Evolutionary conservation across 2,888 invertebrate genomes (phyloP).

Genomic region (Maniola hyperantus): DNA sequence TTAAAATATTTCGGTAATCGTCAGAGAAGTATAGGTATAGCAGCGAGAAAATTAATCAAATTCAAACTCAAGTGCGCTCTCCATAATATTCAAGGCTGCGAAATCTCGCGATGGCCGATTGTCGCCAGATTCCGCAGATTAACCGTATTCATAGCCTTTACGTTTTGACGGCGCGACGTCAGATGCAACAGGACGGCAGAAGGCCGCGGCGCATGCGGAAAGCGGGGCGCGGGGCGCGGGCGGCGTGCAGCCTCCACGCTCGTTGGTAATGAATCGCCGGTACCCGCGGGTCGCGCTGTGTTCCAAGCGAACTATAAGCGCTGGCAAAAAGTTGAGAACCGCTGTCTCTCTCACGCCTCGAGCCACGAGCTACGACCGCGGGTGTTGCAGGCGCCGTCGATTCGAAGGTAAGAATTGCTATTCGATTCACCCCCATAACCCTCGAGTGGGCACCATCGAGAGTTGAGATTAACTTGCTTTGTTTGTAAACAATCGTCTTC

Average conservation of each 20-base stretch:
- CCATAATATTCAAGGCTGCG: slow-evolving; percentile 30
- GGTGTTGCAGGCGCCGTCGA: slow-evolving; percentile 36
- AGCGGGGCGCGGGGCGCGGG: slow-evolving; percentile 54
- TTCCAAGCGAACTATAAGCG: slow-evolving; percentile 49
- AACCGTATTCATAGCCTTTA: slow-evolving; percentile 78
- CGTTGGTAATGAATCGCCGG: slow-evolving; percentile 79
- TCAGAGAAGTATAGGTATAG: background rate
- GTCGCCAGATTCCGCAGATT: slow-evolving; percentile 71
- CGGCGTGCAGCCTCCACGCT: slow-evolving; percentile 74
- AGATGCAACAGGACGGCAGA: slow-evolving; percentile 80
- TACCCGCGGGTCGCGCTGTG: slow-evolving; percentile 75
- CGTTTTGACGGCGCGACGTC: slow-evolving; percentile 74
- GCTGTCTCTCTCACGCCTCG: slow-evolving; percentile 68
- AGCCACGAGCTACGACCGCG: slow-evolving; percentile 45
- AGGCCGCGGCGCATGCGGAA: slow-evolving; percentile 63
- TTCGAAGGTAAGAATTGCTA: slow-evolving; percentile 38
- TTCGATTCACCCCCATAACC: background rate
- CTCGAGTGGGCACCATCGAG: background rate
- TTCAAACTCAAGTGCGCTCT: slow-evolving; percentile 19
- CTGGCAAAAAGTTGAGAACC: slow-evolving; percentile 73
- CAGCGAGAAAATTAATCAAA: slow-evolving; percentile 24
- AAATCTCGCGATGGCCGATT: slow-evolving; percentile 63
- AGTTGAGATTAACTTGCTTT: slow-evolving; percentile 23
- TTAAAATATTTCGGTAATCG: too few relatives aligned
- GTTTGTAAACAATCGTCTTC: slow-evolving; percentile 29